Percentiles rank a stretch among this genome's conserved stretches.
Evolutionary conservation across 2,888 invertebrate genomes (phyloP).

Genomic region (Minunthozetes semirufus): DNA sequence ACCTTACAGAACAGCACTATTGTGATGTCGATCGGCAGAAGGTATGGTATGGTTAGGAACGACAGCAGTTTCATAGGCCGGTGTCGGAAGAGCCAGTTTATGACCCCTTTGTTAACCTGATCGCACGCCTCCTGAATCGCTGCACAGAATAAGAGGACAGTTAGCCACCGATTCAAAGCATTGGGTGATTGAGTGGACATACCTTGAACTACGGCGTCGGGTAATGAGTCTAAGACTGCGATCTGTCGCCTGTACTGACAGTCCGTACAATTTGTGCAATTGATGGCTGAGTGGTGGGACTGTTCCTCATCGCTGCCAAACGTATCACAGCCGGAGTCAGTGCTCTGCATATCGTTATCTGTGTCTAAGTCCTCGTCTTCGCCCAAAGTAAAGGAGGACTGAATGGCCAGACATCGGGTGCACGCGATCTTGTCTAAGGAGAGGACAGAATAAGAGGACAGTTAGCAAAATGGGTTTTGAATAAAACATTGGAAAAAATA

Average conservation of each 20-base stretch:
- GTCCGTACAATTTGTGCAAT: slow-evolving; percentile 65
- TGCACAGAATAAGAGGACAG: background rate
- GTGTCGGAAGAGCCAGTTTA: slow-evolving; percentile 83
- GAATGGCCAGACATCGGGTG: slow-evolving; percentile 74
- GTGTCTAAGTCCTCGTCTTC: slow-evolving; percentile 32
- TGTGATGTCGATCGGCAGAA: slow-evolving; percentile 78
- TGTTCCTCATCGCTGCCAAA: slow-evolving; percentile 50
- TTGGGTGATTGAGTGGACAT: slow-evolving; percentile 43
- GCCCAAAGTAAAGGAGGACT: slow-evolving; percentile 45
- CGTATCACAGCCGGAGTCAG: slow-evolving; percentile 24
- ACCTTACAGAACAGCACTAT: slow-evolving; percentile 48
- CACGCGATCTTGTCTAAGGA: slow-evolving; percentile 62
- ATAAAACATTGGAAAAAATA: too few species aligned
- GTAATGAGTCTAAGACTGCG: slow-evolving; percentile 72
- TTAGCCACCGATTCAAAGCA: background rate
- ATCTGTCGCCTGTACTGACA: slow-evolving; percentile 82
- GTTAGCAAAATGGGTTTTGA: too few species aligned
- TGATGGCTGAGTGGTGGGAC: background rate
- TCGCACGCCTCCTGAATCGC: slow-evolving; percentile 88
- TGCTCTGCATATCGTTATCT: slow-evolving; percentile 33
- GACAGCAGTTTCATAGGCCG: slow-evolving; percentile 72
- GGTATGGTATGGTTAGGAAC: slow-evolving; percentile 72
- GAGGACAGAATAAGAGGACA: background rate
- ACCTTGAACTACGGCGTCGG: slow-evolving; percentile 63
- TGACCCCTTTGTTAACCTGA: slow-evolving; percentile 78